Percentiles rank a stretch among this genome's conserved stretches.
These are phyloP conservation scores for Ptilonorhynchus violaceus DNA, from an alignment of 2,113 vertebrate genomes.

Conservation along the genomic window DNA sequence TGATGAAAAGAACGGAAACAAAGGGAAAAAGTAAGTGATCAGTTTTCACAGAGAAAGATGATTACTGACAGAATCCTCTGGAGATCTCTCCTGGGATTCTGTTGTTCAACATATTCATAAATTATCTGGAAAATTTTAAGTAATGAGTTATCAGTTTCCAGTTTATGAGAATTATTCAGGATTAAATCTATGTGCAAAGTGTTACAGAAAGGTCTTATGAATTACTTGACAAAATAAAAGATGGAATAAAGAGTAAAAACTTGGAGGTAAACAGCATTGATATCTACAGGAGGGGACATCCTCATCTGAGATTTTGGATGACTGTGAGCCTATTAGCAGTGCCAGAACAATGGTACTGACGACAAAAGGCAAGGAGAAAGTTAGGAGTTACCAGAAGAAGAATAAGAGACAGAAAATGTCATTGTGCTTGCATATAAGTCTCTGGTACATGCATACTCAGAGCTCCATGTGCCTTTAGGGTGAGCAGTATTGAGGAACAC, in stretches of 20 bases:
- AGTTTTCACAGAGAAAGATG: conserved; percentile 33
- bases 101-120: neutral
- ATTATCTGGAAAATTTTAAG: neutral
- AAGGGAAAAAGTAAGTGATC: conserved; percentile 18
- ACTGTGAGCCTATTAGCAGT: neutral
- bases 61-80: conserved; percentile 15
- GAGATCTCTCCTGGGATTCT: neutral
- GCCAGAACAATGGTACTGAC: neutral
- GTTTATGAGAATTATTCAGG: neutral
- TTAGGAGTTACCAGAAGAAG: neutral
- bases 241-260: neutral
- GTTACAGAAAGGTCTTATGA: neutral
- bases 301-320: neutral
- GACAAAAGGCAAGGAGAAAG: neutral
- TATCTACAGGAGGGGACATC: neutral
- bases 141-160: neutral
- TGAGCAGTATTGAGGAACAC: neutral
- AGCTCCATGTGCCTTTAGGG: neutral
- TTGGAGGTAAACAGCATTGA: neutral
- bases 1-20: conserved; percentile 32
- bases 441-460: neutral
- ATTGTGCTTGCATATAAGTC: neutral
- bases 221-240: neutral
- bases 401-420: neutral
- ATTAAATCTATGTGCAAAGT: neutral